A percentile compares a stretch with the other conserved stretches of the same genome.
Conservation (phyloP, 2,797 vertebrate genomes). For the Cottoperca gobio region DNA sequence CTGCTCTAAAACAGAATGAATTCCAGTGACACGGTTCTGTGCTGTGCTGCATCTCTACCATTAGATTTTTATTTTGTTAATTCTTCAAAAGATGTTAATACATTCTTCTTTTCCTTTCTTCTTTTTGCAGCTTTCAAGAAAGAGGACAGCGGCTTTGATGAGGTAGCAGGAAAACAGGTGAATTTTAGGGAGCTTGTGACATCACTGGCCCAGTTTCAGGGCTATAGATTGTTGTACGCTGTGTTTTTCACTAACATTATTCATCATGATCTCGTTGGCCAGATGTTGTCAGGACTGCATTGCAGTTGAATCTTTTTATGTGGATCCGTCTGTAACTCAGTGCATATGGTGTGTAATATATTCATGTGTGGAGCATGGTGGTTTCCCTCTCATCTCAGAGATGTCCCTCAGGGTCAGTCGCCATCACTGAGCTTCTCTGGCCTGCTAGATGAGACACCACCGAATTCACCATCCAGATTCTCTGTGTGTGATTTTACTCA, state of each 20-base stretch:
- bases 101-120: slow-evolving; percentile 49
- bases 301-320: slow-evolving; percentile 35
- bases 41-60: slow-evolving; percentile 1
- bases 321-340: slow-evolving; percentile 37
- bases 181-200: slow-evolving; percentile 36
- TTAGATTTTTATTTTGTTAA: slow-evolving; percentile 34
- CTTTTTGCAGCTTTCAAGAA: slow-evolving; percentile 92
- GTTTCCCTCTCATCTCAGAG: slow-evolving; percentile 58
- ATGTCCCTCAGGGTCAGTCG: slow-evolving; percentile 51
- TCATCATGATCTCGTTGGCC: slow-evolving; percentile 44
- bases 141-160: slow-evolving; percentile 93
- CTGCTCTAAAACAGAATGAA: not conserved
- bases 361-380: slow-evolving; percentile 51
- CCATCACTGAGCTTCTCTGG: slow-evolving; percentile 40
- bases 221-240: not conserved
- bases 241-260: slow-evolving; percentile 18
- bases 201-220: slow-evolving; percentile 47
- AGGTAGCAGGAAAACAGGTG: slow-evolving; percentile 84
- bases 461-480: slow-evolving; percentile 16
- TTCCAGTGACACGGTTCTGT: slow-evolving; percentile 5
- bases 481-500: not conserved
- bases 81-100: slow-evolving; percentile 48
- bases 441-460: slow-evolving; percentile 37
- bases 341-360: slow-evolving; percentile 64
- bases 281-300: slow-evolving; percentile 58